These are phyloP conservation scores for Gymnopithys bicolor DNA, from an alignment of 2,797 vertebrate species.

Conservation along the genomic window DNA sequence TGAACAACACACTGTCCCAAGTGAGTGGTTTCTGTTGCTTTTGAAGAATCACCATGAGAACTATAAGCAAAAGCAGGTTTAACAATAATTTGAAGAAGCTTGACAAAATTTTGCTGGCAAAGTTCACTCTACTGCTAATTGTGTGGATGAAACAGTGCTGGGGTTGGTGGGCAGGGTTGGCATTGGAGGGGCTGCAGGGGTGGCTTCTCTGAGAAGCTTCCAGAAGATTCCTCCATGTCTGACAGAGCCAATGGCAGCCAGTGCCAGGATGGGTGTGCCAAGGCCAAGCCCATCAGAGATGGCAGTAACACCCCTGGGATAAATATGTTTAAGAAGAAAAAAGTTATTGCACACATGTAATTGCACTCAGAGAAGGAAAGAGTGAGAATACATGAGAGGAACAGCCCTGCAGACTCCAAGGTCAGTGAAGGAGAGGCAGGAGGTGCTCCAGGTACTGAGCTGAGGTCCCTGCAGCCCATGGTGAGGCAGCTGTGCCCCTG, in stretches of 20 bases:
- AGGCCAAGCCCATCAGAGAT: background rate
- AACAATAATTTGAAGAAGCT: background rate
- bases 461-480: too few species aligned
- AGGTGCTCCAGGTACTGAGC: background rate
- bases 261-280: background rate
- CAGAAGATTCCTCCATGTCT: fast-evolving
- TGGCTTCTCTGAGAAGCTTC: background rate
- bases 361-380: background rate
- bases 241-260: background rate
- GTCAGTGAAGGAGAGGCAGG: background rate
- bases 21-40: background rate
- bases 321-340: background rate
- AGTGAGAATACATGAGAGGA: background rate
- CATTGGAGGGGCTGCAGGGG: background rate
- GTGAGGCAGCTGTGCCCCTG: background rate
- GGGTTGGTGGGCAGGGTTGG: background rate
- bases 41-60: background rate
- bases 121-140: background rate
- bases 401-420: background rate
- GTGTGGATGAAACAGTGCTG: background rate
- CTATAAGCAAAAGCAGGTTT: background rate
- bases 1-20: fast-evolving
- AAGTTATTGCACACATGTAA: background rate
- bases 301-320: background rate
- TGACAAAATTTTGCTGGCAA: background rate